phyloP scores from a whole-genome alignment of 2,113 vertebrate genomes.

The Platycercus adscitus region DNA sequence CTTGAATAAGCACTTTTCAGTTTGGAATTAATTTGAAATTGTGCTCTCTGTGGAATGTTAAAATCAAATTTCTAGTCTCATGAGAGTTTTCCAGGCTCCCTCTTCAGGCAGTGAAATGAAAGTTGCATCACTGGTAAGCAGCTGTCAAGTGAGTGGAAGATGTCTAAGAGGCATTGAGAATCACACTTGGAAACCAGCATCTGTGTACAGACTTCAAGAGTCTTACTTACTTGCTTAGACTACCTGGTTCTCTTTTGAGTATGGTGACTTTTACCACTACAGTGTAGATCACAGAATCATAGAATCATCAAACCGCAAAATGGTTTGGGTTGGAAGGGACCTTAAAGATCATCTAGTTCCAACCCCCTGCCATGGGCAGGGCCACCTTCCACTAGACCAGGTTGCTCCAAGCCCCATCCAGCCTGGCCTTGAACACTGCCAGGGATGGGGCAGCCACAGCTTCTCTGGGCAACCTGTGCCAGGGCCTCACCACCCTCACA shows the following conservation, averaged over 20 bases:
- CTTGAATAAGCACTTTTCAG: neutral
- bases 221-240: too few relatives aligned
- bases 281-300: neutral
- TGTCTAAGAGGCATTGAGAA: neutral
- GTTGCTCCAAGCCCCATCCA: neutral
- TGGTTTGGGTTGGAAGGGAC: neutral
- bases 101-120: neutral
- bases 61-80: neutral
- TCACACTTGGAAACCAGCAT: neutral
- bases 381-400: neutral
- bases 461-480: neutral
- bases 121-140: neutral
- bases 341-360: neutral
- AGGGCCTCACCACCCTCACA: neutral
- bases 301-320: neutral
- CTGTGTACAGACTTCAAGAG: neutral
- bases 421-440: neutral
- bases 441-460: neutral
- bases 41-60: neutral
- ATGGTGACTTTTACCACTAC: neutral
- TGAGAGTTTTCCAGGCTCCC: neutral
- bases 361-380: neutral
- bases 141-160: neutral
- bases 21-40: neutral
- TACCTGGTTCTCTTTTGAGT: neutral